These are phyloP conservation scores for Apis dorsata DNA, from an alignment of 1,140 invertebrate genomes.

Conservation along the genomic window DNA sequence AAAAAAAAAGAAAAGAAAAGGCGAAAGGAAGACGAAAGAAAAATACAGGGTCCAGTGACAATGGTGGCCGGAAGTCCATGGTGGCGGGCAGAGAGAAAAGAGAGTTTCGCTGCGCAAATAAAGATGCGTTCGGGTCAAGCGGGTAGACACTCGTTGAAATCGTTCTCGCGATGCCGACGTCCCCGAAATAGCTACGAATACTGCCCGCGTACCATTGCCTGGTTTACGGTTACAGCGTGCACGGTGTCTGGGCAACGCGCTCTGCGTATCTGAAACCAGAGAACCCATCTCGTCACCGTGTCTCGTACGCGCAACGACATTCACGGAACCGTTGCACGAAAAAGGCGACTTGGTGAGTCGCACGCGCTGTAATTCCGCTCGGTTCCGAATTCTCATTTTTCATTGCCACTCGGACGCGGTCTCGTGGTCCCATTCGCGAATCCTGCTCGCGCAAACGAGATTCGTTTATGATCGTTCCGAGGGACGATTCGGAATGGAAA, in stretches of 20 bases:
- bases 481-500: neutral
- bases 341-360: slow-evolving; percentile 33
- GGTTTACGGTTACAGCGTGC: slow-evolving; percentile 67
- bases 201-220: slow-evolving; percentile 64
- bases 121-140: slow-evolving; percentile 64
- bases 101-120: slow-evolving; percentile 46
- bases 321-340: slow-evolving; percentile 49
- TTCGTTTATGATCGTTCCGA: neutral
- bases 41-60: neutral
- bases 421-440: slow-evolving; percentile 12
- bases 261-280: slow-evolving; percentile 67
- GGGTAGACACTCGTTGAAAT: slow-evolving; percentile 64
- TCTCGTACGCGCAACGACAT: slow-evolving; percentile 28
- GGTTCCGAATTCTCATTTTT: slow-evolving; percentile 21
- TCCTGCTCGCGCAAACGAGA: neutral
- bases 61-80: slow-evolving; percentile 24
- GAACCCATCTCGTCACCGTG: slow-evolving; percentile 56
- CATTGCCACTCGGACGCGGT: slow-evolving; percentile 16
- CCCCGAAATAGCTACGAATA: slow-evolving; percentile 67
- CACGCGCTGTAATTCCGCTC: slow-evolving; percentile 7
- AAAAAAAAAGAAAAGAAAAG: neutral
- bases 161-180: slow-evolving; percentile 61
- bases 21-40: neutral
- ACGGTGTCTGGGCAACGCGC: slow-evolving; percentile 66
- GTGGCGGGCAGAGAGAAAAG: neutral